Evolutionary conservation across 2,797 vertebrate species (phyloP).

Genomic region (Acanthopagrus latus): DNA sequence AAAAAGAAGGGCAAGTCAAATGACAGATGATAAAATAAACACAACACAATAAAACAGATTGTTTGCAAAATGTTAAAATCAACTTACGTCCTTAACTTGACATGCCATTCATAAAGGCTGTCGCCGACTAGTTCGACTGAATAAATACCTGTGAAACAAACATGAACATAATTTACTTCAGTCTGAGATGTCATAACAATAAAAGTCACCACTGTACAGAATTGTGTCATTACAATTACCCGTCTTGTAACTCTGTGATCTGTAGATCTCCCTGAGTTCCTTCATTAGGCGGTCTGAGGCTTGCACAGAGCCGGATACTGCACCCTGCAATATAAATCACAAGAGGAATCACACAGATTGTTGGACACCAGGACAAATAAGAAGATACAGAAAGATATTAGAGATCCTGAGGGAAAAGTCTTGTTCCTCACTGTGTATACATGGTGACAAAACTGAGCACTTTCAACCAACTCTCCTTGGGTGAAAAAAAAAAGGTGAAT

Average conservation of each 20-base stretch:
- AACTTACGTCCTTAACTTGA: conserved; percentile 98
- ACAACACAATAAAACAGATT: neutral
- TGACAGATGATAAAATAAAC: neutral
- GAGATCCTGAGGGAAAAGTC: no score
- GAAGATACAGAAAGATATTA: neutral
- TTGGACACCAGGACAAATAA: neutral
- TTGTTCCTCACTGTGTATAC: no score
- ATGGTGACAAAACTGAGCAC: neutral
- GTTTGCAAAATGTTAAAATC: neutral
- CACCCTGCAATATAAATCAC: conserved; percentile 87
- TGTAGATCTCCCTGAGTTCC: conserved; percentile 99
- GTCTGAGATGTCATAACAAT: neutral
- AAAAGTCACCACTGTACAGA: conserved; percentile 14
- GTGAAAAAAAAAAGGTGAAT: neutral
- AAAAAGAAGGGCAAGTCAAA: conserved; percentile 12
- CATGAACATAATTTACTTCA: conserved; percentile 24
- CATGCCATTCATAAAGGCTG: conserved; percentile 98
- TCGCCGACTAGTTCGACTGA: conserved; percentile 97
- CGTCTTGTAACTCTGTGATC: conserved; percentile 98
- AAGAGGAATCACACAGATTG: neutral
- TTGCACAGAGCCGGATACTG: conserved; percentile 97
- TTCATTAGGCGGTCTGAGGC: conserved; percentile 99
- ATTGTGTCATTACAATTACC: conserved; percentile 77
- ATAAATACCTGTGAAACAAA: conserved; percentile 91
- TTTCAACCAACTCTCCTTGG: neutral